A percentile compares a stretch with the other conserved stretches of the same genome.
phyloP scores from a whole-genome alignment of 2,888 invertebrate species.

The Anodontia alba region DNA sequence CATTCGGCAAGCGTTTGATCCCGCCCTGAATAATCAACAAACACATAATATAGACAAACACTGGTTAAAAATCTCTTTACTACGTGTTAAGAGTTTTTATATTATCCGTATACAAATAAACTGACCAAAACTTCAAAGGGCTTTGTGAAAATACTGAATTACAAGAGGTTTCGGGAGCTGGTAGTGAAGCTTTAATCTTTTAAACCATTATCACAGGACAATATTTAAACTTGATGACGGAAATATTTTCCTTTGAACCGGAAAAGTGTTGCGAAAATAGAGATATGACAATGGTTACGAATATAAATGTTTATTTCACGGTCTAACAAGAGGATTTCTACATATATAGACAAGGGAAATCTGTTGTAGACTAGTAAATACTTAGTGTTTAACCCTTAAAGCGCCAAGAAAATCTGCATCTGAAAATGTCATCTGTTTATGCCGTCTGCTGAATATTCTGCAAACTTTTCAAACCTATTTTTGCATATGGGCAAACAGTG shows the following conservation, averaged over 20 bases:
- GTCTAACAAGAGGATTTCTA: too few relatives aligned
- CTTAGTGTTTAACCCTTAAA: too few relatives aligned
- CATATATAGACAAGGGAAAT: too few relatives aligned
- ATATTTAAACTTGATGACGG: constrained; percentile 48
- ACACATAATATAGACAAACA: constrained; percentile 58
- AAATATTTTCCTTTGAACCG: constrained; percentile 61
- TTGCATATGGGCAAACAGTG: too few relatives aligned
- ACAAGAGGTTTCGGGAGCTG: background rate
- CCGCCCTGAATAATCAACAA: constrained; percentile 54
- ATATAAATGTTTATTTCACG: background rate
- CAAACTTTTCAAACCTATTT: too few relatives aligned
- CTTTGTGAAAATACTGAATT: constrained; percentile 9
- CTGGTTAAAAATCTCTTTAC: constrained; percentile 50
- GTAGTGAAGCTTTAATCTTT: constrained; percentile 36
- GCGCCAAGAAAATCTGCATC: too few relatives aligned
- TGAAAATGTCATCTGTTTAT: too few relatives aligned
- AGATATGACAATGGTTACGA: background rate
- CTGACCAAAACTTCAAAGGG: constrained; percentile 8
- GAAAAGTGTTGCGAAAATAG: background rate
- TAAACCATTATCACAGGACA: background rate
- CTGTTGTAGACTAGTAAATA: too few relatives aligned
- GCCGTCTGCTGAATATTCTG: too few relatives aligned
- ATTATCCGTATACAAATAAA: constrained; percentile 6
- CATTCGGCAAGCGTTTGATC: constrained; percentile 50
- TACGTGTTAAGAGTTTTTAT: constrained; percentile 54